A percentile compares a stretch with the other conserved stretches of the same genome.
Conservation (phyloP, 2,888 invertebrate genomes). For the Drosophila paramelanica region DNA sequence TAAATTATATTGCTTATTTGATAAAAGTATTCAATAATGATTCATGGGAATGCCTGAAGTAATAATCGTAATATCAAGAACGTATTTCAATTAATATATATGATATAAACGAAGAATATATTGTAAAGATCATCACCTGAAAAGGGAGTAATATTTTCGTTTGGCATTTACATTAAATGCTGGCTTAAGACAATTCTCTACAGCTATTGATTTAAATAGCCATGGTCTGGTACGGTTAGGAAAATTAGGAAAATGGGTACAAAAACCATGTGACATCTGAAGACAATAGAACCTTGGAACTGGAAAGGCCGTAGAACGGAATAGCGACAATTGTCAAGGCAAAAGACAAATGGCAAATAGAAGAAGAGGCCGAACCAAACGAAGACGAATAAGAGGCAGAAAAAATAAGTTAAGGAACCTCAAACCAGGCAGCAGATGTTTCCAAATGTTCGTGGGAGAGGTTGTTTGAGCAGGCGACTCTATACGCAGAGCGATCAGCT, state of each 20-base stretch:
- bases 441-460: constrained; percentile 57
- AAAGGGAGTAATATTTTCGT: constrained; percentile 25
- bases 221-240: constrained; percentile 30
- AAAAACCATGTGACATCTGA: constrained; percentile 50
- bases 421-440: constrained; percentile 56
- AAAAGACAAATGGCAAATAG: constrained; percentile 51
- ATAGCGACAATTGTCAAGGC: constrained; percentile 61
- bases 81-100: no score
- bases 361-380: neutral
- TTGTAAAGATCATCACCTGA: constrained; percentile 39
- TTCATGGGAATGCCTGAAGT: constrained; percentile 10
- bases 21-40: constrained; percentile 18
- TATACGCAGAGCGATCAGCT: neutral
- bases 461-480: neutral
- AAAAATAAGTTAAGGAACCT: constrained; percentile 30
- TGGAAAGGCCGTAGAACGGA: constrained; percentile 40
- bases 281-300: constrained; percentile 57
- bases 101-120: neutral
- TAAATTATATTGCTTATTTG: constrained; percentile 22
- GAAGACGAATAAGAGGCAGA: constrained; percentile 4
- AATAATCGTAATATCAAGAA: neutral
- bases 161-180: constrained; percentile 74
- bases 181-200: constrained; percentile 54
- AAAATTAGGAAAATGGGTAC: constrained; percentile 5
- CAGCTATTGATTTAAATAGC: constrained; percentile 50